Evolutionary conservation across 2,113 vertebrate species (phyloP), one percentile per base, ranked within the genome.

Genomic region (Promerops cafer): DNA sequence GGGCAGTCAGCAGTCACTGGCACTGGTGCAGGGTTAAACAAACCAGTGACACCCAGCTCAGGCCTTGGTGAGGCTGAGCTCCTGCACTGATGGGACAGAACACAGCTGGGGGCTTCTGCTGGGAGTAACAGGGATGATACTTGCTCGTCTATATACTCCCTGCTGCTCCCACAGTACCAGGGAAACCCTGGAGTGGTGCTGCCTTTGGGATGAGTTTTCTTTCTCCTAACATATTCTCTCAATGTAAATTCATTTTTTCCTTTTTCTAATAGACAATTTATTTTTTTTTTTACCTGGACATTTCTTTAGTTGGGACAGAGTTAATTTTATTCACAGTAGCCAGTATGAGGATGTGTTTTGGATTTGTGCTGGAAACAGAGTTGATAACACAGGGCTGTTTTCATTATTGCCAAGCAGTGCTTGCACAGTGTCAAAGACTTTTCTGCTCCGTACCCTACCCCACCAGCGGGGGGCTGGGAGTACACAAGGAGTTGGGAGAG

Each of bases 401-500:
- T 57, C 26, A 27, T 21, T 59, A 28, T 20, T 74, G 44, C 22
- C 45, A 57, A 11, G 23, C 52, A 50, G 59, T 6, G 12, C 15
- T 57, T 57, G 27, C 10, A 37, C 11, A 57, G 11, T 5, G 8
- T 33, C 16, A 13, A 45, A 1, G 23, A 1, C 22, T 74, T 37
- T 74, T 45, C 52, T 81, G 68, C 2, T 66, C 53, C 71, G 33
- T 30, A 15, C 6, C 21, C 14, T 42, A 49, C 7, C 26, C 14
- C 21, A 50, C 3, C 60, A 45, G 23, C 0, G 2, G 45, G 37
- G 37, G 31, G 13, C 31, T 65, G 50, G 11, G 7, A 7, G 3
- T 16, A 6, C 64, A 33, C 22, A 33, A 57, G 13, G 35, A 57
- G 27, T 1, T 49, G 44, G 3, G 10, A 65, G 22, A 5, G 21